Conservation (phyloP, 2,888 invertebrate genomes). For the Temnothorax rugatulus region DNA sequence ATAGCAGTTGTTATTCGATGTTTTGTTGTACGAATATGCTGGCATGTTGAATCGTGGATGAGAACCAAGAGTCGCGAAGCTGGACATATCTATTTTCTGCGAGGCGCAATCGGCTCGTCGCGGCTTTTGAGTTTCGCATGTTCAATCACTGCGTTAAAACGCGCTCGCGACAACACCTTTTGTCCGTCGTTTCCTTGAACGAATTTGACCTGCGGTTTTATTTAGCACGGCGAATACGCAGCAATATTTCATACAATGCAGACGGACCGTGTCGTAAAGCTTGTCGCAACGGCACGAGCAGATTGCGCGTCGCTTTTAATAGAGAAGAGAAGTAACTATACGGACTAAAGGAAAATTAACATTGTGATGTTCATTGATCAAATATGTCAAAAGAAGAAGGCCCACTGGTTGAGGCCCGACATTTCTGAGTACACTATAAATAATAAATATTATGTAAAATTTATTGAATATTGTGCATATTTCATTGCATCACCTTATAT, state of each 20-base stretch:
- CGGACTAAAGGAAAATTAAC: slow-evolving; percentile 80
- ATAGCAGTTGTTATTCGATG: slow-evolving; percentile 73
- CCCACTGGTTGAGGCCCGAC: slow-evolving; percentile 84
- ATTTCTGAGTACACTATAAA: slow-evolving; percentile 83
- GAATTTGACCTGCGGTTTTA: slow-evolving; percentile 19
- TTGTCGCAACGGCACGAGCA: slow-evolving; percentile 60
- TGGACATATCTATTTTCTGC: slow-evolving; percentile 73
- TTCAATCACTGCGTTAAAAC: not conserved
- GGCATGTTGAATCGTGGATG: slow-evolving; percentile 77
- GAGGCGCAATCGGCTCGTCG: slow-evolving; percentile 72
- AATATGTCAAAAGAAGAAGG: slow-evolving; percentile 82
- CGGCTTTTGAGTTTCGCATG: slow-evolving; percentile 4
- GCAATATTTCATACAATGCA: slow-evolving; percentile 9
- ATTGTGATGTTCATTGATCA: slow-evolving; percentile 83
- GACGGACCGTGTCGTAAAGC: not conserved
- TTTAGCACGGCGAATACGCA: not conserved
- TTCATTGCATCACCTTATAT: slow-evolving; percentile 28
- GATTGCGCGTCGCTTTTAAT: slow-evolving; percentile 74
- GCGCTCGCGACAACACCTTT: not conserved
- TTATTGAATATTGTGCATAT: slow-evolving; percentile 64
- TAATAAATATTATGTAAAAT: slow-evolving; percentile 85
- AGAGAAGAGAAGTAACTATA: slow-evolving; percentile 75
- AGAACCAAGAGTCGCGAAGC: slow-evolving; percentile 74
- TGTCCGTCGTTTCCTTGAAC: not conserved
- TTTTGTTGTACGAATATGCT: slow-evolving; percentile 78